Base-by-base conservation (phyloP, 2,113 vertebrate species). In the Pachypanchax playfairii region DNA sequence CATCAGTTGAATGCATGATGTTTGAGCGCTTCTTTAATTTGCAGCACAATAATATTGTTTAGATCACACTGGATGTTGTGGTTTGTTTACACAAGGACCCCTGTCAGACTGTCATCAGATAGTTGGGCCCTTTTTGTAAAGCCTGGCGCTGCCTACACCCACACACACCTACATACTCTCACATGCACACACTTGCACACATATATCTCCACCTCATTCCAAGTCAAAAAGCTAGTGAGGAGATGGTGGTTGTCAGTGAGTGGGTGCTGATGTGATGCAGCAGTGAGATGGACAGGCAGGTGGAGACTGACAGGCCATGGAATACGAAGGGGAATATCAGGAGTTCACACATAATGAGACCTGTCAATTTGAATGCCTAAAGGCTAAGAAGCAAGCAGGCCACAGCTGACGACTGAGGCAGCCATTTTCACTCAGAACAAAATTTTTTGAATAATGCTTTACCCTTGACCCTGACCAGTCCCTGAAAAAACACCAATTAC, bases 1-100 rank as follows among this genome's bases (percentile, higher is more conserved):
- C 39, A 26, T 64, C 26, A 31, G 26, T 9, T 63, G 53, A 18
- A 46, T 63, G 78, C 57, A 43, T 3, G 26, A 79, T 83, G 54
- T 67, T 60, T 21, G 65, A 77, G 83, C 90, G 87, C 88, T 75
- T 84, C 88, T 93, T 92, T 93, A 92, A 95, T 95, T 94, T 93
- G 93, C 93, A 91, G 89, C 91, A 92, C 90, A 88, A 79, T 88
- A 88, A 91, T 90, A 90, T 90, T 85, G 91, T 79, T 79, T 70
- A 82, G 75, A 91, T 89, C 88, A 56, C 82, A 26, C 53, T 35
- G 66, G 79, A 85, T 42, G 83, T 79, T 90, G 88, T 90, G 89
- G 89, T 94, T 92, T 94, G 93, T 95, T 94, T 94, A 94, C 94
- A 94, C 76, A 91, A 79, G 88, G 90, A 91, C 91, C 91, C 90